Conservation (phyloP, 2,113 vertebrate species). For the Dromaius novaehollandiae region DNA sequence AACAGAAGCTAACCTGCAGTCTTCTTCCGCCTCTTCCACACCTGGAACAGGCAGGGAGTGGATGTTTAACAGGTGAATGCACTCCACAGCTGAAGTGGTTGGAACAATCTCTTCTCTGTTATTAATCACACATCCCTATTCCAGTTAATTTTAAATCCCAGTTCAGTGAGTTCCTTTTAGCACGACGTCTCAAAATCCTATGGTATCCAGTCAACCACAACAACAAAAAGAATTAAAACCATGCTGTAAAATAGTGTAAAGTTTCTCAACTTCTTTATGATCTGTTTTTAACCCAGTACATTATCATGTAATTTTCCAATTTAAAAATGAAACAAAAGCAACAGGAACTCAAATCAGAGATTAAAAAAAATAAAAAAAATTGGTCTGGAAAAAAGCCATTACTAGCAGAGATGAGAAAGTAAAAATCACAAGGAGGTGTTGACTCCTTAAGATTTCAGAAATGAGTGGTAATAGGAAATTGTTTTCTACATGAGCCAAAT, state of each 20-base stretch:
- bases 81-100: not conserved
- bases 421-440: not conserved
- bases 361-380: too few relatives aligned
- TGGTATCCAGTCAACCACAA: not conserved
- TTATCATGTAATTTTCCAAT: not conserved
- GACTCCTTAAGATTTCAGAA: not conserved
- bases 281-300: not conserved
- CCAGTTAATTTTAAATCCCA: not conserved
- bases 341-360: not conserved
- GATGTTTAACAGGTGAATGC: not conserved
- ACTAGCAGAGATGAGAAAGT: not conserved
- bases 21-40: not conserved
- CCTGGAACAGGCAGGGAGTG: not conserved
- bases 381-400: not conserved
- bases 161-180: not conserved
- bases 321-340: not conserved
- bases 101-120: not conserved
- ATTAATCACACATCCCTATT: not conserved
- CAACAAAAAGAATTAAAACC: not conserved
- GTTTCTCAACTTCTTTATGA: not conserved
- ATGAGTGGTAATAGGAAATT: not conserved
- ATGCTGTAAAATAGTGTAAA: not conserved
- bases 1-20: not conserved
- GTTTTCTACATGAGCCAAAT: not conserved
- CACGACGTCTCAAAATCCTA: not conserved